These are phyloP conservation scores for Staurois parvus DNA, from an alignment of 2,797 vertebrate genomes.

Conservation along the genomic window DNA sequence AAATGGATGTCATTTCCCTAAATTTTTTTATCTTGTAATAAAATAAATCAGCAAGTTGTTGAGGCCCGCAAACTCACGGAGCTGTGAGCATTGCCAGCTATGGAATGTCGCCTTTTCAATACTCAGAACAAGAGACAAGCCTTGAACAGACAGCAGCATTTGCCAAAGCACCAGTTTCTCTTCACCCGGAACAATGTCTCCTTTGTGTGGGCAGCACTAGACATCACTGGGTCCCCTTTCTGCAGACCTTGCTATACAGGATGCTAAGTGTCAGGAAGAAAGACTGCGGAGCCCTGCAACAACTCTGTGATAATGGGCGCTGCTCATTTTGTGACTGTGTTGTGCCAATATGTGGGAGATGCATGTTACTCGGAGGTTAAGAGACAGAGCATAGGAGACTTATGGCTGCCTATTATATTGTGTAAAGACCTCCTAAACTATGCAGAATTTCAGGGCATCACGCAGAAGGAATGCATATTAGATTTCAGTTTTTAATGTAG, in stretches of 20 bases:
- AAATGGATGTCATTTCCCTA: background rate
- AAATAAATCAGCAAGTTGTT: conserved; percentile 66
- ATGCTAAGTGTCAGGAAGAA: conserved; percentile 62
- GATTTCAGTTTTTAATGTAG: conserved; percentile 5
- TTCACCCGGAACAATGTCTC: conserved; percentile 70
- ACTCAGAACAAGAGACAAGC: conserved; percentile 75
- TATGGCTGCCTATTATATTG: background rate
- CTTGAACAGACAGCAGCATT: conserved; percentile 72
- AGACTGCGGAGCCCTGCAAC: conserved; percentile 61
- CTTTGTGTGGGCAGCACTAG: conserved; percentile 70
- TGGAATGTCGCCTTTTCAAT: conserved; percentile 76
- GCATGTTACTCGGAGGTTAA: background rate
- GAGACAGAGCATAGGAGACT: background rate
- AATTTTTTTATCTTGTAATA: conserved; percentile 57
- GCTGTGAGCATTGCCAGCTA: conserved; percentile 63
- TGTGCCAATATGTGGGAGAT: conserved; percentile 13
- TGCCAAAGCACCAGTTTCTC: conserved; percentile 73
- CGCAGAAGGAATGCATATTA: background rate
- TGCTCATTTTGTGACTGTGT: conserved; percentile 41
- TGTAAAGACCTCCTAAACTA: background rate
- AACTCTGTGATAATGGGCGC: conserved; percentile 40
- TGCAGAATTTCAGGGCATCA: background rate
- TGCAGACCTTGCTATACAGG: conserved; percentile 53
- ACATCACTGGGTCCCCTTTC: conserved; percentile 51
- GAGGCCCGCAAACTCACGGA: conserved; percentile 68